phyloP scores from a whole-genome alignment of 2,797 vertebrate genomes.

The Gymnopithys bicolor region DNA sequence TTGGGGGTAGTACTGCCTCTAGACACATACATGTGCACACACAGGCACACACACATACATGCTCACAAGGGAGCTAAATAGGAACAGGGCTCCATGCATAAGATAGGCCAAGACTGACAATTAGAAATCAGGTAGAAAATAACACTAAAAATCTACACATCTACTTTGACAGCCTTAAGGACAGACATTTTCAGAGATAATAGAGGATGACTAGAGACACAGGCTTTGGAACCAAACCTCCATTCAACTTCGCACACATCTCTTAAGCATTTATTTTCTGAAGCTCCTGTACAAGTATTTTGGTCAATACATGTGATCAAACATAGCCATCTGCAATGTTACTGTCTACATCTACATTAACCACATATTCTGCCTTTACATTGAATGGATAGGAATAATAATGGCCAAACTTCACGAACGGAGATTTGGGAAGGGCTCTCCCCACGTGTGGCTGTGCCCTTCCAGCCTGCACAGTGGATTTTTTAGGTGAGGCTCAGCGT shows the following conservation, averaged over 20 bases:
- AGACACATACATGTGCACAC: rapidly evolving
- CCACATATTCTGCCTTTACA: background rate
- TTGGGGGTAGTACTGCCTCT: background rate
- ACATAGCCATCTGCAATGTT: background rate
- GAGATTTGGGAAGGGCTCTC: too few relatives aligned
- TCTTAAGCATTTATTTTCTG: background rate
- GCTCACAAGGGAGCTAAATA: background rate
- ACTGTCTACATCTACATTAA: background rate
- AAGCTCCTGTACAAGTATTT: background rate
- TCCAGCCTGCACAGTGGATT: too few relatives aligned
- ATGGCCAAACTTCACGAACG: too few relatives aligned
- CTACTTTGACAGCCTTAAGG: background rate
- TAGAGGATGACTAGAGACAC: background rate
- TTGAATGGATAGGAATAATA: background rate
- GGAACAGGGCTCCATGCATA: rapidly evolving
- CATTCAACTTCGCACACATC: background rate
- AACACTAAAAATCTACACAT: background rate
- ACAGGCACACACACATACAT: rapidly evolving
- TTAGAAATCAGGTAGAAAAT: background rate
- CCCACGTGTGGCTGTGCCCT: too few relatives aligned
- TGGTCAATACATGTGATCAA: background rate
- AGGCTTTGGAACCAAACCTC: background rate
- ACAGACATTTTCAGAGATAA: background rate
- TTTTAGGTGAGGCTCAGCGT: too few relatives aligned
- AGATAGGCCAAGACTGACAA: background rate